These are phyloP conservation scores for Scortum barcoo DNA, from an alignment of 2,113 vertebrate genomes.

Conservation along the genomic window DNA sequence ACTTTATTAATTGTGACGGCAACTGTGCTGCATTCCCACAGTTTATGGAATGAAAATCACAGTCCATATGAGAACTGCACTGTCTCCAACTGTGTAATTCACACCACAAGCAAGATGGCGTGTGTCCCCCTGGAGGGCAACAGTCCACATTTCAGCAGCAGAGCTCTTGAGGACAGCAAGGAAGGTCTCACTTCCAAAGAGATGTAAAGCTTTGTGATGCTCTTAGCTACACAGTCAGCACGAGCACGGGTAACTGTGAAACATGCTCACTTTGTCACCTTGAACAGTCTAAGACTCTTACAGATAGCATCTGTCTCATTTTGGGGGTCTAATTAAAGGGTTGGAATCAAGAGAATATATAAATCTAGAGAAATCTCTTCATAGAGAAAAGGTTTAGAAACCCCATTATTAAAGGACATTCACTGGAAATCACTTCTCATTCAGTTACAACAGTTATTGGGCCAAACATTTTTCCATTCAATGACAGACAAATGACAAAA, in stretches of 20 bases:
- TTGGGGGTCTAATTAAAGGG: neutral
- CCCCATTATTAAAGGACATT: neutral
- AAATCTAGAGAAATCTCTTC: neutral
- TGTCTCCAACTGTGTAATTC: conserved; percentile 38
- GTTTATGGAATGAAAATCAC: conserved; percentile 37
- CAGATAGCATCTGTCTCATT: neutral
- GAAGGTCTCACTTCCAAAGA: conserved; percentile 4
- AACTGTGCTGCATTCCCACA: conserved; percentile 6
- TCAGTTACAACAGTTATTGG: neutral
- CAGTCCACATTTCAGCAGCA: conserved; percentile 22
- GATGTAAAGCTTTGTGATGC: neutral
- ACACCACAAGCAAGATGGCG: conserved; percentile 27
- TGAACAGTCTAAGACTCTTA: neutral
- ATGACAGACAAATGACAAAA: conserved; percentile 16
- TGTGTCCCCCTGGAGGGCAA: conserved; percentile 6
- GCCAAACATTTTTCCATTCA: too few species aligned
- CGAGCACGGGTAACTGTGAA: neutral
- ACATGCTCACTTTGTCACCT: neutral
- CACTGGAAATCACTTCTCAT: neutral
- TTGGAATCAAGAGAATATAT: neutral
- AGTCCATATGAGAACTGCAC: conserved; percentile 35
- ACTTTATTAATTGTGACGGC: conserved; percentile 11
- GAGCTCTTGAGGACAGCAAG: conserved; percentile 21
- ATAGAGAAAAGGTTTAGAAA: neutral
- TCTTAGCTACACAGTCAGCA: neutral